Evolutionary conservation across 2,797 vertebrate species (phyloP), one percentile per base, ranked within the genome.

Genomic region (Oophaga sylvatica): DNA sequence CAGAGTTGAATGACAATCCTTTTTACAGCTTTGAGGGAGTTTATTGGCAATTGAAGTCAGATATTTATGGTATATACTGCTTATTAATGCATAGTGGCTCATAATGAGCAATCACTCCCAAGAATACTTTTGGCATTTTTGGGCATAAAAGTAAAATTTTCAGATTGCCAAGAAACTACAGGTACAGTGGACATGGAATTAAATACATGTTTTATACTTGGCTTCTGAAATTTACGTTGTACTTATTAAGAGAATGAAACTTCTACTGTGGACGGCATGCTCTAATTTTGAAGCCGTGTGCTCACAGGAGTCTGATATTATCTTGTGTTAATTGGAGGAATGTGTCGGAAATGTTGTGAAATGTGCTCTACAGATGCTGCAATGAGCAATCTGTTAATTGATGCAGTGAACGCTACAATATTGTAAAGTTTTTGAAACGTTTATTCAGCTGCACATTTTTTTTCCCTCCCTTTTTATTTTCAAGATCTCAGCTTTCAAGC

Each of bases 401-500:
- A 63, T 86, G 88, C 73, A 86, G 19, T 79, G 29, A 70, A 83
- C 35, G n/a, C 63, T 67, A 57, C 59, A 57, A 12, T 76, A 16
- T 84, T 79, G 29, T 60, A 75, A 65, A 65, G 67, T 88, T 53
- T 57, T 57, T 12, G 1, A 65, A 17, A 16, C 20, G 31, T 70
- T 85, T 78, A 68, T 77, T 89, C 35, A 78, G 20, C 80, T 83
- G 62, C 78, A 85, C 65, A 80, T 85, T 41, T 41, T 45, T 63
- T 81, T 65, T 26, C n/a, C 5, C 63, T 26, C 65, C 0, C 88
- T 86, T 11, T 90, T 53, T 53, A 8, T 53, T 53, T 53, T 53
- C 8, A 53, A 99, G 98, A 99, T 95, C 93, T 99, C 81, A 98
- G 98, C 95, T 97, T 98, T 92, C 97, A 99, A 93, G 97, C 98